These are phyloP conservation scores for Parauchenoglanis punctatus DNA, from an alignment of 2,797 vertebrate genomes.

Conservation along the genomic window DNA sequence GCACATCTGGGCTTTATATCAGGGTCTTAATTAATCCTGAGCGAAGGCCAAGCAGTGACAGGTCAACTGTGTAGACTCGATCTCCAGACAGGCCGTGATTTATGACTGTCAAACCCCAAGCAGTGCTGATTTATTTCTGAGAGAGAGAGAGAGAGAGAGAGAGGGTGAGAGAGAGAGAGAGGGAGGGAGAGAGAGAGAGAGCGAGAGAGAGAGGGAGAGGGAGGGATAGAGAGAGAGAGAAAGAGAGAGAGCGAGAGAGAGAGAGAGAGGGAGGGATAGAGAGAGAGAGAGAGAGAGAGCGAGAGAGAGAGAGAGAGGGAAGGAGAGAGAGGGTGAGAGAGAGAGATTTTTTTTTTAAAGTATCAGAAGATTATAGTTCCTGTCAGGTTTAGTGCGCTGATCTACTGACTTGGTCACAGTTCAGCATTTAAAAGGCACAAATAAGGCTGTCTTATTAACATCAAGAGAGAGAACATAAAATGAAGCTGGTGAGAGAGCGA, in stretches of 20 bases:
- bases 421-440: background rate
- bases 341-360: background rate
- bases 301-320: too few relatives aligned
- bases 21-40: conserved; percentile 99
- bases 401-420: background rate
- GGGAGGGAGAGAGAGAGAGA: too few relatives aligned
- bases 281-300: too few relatives aligned
- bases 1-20: conserved; percentile 99
- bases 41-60: conserved; percentile 99
- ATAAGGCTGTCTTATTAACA: background rate
- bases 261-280: too few relatives aligned
- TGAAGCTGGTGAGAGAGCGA: background rate
- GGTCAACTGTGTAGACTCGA: conserved; percentile 98
- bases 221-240: background rate
- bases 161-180: background rate
- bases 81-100: conserved; percentile 96
- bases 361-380: background rate
- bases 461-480: background rate
- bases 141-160: background rate
- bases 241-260: too few relatives aligned
- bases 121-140: conserved; percentile 95
- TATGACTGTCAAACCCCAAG: conserved; percentile 95
- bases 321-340: too few relatives aligned
- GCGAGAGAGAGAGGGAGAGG: background rate
- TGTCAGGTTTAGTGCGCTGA: background rate